Base-by-base conservation (phyloP, 2,113 vertebrate species). In the Nyctereutes procyonoides region DNA sequence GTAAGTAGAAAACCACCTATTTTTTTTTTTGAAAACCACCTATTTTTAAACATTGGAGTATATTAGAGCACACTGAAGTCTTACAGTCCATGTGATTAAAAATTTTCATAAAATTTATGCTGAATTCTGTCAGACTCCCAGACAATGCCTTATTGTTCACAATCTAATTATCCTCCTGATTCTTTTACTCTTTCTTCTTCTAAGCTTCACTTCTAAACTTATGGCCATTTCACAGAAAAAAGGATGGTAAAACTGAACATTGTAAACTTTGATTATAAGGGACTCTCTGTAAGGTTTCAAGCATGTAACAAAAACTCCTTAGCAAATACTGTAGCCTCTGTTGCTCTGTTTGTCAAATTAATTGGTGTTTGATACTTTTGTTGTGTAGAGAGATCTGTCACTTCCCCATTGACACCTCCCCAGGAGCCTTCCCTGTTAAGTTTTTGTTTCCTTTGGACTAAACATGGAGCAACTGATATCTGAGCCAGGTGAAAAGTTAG, bases 321-420 rank as follows among this genome's bases (percentile, higher is more conserved):
- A 73, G 74, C 62, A 96, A 94, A 93, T 89, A 92, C 38, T 20
- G 38, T 43, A 15, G 8, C 74, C 58, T 63, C 22, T 74, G 2
- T 88, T 76, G 19, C 15, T 62, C 43, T 77, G 4, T 92, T 90
- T 90, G 83, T 93, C 58, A 67, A 8, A 11, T 74, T 80, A 74
- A 11, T n/a, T 83, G 73, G 17, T 71, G 3, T 89, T 86, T 24
- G 51, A 55, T 48, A 65, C 19, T 63, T 88, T 77, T 96, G 87
- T 76, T 88, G 20, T 95, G 38, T 55, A 16, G 51, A 77, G 38
- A 77, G 43, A 30, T 71, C n/a, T 94, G 11, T 90, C 48, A 63
- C 53, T 62, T 94, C 48, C n/a, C 56, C 38, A 56, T 71, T 83
- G 82, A 88, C 96, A 76, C 92, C 87, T 96, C 89, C 53, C 55